These are phyloP conservation scores for Raphicerus campestris DNA, from an alignment of 2,113 vertebrate species.

Conservation along the genomic window DNA sequence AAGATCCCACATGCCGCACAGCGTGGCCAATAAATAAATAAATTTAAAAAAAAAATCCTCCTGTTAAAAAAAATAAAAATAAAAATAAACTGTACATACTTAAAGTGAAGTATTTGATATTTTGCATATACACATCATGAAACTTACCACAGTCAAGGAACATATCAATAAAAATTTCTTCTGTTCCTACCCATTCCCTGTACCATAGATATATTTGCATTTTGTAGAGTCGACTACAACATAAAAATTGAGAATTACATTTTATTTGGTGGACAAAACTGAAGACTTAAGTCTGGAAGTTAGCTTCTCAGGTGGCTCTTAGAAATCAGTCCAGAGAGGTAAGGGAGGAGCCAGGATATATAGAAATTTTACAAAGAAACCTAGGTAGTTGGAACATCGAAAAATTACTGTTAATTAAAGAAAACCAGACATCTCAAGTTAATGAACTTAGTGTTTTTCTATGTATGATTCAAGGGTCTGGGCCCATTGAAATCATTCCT, in stretches of 20 bases:
- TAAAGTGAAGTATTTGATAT: background rate
- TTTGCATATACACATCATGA: background rate
- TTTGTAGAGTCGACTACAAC: background rate
- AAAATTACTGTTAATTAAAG: background rate
- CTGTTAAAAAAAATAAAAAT: too few relatives aligned
- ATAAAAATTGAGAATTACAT: background rate
- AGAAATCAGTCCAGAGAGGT: background rate
- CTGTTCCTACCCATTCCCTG: background rate
- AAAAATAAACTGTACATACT: background rate
- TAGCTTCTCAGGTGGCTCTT: background rate
- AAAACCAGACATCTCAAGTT: background rate
- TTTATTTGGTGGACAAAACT: background rate
- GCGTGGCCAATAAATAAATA: too few relatives aligned
- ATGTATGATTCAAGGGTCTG: background rate
- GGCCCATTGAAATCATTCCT: background rate
- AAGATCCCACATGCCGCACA: too few relatives aligned
- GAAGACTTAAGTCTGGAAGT: background rate
- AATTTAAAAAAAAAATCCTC: too few relatives aligned
- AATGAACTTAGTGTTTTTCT: background rate
- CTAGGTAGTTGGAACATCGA: background rate
- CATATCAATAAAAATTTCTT: background rate
- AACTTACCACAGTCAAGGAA: background rate
- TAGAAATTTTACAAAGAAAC: background rate
- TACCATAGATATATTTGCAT: background rate
- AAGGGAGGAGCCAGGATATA: background rate